Evolutionary conservation across 2,797 vertebrate genomes (phyloP).

Genomic region (Pogoniulus pusillus): DNA sequence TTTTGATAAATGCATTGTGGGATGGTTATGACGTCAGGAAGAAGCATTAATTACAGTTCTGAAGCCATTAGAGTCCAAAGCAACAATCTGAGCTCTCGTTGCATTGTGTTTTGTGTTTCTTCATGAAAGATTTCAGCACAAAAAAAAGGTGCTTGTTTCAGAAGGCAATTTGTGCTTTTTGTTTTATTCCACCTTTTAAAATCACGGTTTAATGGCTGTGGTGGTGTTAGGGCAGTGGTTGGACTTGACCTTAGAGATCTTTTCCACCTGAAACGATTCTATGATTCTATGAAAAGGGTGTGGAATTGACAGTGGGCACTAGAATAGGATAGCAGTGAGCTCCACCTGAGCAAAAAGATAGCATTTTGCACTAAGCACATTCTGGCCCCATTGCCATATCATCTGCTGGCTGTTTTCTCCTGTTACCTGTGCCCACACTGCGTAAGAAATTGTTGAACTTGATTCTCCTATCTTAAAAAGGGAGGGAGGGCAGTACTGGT

Average conservation of each 20-base stretch:
- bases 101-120: conserved; percentile 39
- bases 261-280: no score
- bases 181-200: background rate
- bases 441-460: background rate
- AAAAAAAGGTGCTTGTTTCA: conserved; percentile 21
- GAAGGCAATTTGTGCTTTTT: conserved; percentile 6
- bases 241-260: no score
- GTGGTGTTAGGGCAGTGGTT: no score
- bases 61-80: conserved; percentile 61
- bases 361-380: background rate
- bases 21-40: conserved; percentile 48
- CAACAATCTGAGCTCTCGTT: conserved; percentile 27
- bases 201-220: no score
- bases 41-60: conserved; percentile 64
- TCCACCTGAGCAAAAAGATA: background rate
- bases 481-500: background rate
- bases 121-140: background rate
- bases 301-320: background rate
- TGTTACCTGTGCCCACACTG: background rate
- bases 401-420: background rate
- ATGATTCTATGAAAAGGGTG: background rate
- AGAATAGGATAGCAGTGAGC: background rate
- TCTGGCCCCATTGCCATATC: fast-evolving
- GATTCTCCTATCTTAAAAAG: background rate
- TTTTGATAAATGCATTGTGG: conserved; percentile 62